Percentiles rank a stretch among this genome's conserved stretches.
Evolutionary conservation across 2,888 invertebrate species (phyloP).

Genomic region (Pollenia griseotomentosa): DNA sequence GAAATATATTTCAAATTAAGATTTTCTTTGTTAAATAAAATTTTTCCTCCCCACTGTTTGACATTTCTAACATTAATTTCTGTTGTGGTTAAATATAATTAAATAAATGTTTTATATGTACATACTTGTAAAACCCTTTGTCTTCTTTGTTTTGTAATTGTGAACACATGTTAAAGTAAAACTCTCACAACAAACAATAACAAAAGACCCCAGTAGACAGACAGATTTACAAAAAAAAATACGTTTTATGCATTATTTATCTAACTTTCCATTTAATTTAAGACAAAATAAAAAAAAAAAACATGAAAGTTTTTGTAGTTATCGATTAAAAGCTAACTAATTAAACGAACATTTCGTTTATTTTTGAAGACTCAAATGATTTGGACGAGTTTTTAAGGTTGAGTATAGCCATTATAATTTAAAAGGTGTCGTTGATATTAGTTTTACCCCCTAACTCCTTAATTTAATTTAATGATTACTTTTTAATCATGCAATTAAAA

Average conservation of each 20-base stretch:
- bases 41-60: not conserved
- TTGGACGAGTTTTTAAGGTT: not conserved
- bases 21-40: not conserved
- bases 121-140: not conserved
- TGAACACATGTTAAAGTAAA: conserved; percentile 41
- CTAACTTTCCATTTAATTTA: conserved; percentile 11
- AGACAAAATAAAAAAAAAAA: not conserved
- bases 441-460: not conserved
- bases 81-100: not conserved
- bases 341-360: not conserved
- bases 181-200: conserved; percentile 10
- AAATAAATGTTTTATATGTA: conserved; percentile 2
- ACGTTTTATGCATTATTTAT: conserved; percentile 41
- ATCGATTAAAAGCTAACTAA: conserved; percentile 23
- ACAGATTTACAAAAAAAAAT: not conserved
- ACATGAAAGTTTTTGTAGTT: conserved; percentile 14
- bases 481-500: no score
- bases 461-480: not conserved
- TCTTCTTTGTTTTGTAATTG: not conserved
- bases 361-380: not conserved
- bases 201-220: not conserved
- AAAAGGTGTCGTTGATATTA: not conserved
- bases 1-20: no score
- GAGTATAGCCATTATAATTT: not conserved
- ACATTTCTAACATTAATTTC: not conserved